These are phyloP conservation scores for Barypeithes pellucidus DNA, from an alignment of 2,888 invertebrate species.

Conservation along the genomic window DNA sequence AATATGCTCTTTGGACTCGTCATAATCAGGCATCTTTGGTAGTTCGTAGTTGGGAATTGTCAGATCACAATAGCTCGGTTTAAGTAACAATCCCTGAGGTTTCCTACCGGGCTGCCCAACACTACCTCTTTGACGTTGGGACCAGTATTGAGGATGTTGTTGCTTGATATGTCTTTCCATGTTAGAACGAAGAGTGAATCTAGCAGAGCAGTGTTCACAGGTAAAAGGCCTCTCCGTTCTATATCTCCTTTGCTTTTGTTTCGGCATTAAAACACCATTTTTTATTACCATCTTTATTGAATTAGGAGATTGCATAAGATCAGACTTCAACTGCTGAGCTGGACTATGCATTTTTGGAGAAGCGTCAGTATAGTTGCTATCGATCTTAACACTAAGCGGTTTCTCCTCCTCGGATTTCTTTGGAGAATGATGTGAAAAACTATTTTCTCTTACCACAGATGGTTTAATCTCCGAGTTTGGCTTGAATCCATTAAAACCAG, in stretches of 20 bases:
- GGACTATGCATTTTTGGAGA: constrained; percentile 68
- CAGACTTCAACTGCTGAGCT: constrained; percentile 71
- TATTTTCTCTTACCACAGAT: constrained; percentile 54
- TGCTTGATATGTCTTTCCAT: constrained; percentile 97
- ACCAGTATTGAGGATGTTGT: constrained; percentile 93
- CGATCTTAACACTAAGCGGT: constrained; percentile 70
- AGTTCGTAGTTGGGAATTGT: constrained; percentile 65
- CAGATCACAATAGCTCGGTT: constrained; percentile 62
- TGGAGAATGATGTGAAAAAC: constrained; percentile 43
- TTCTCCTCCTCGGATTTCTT: constrained; percentile 72
- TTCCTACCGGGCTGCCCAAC: constrained; percentile 69
- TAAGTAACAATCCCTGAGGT: constrained; percentile 64
- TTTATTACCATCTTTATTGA: constrained; percentile 92
- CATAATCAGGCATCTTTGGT: constrained; percentile 62
- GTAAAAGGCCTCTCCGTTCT: constrained; percentile 92
- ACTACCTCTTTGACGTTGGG: constrained; percentile 79
- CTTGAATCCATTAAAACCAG: constrained; percentile 58
- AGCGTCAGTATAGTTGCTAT: constrained; percentile 59
- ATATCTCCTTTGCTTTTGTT: constrained; percentile 92
- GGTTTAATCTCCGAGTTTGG: constrained; percentile 55
- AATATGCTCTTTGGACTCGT: constrained; percentile 66
- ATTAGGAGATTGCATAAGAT: constrained; percentile 74
- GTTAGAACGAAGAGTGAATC: constrained; percentile 93
- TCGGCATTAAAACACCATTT: constrained; percentile 91
- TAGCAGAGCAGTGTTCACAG: constrained; percentile 91